phyloP scores from a whole-genome alignment of 2,797 vertebrate genomes.

The Pipistrellus pygmaeus region DNA sequence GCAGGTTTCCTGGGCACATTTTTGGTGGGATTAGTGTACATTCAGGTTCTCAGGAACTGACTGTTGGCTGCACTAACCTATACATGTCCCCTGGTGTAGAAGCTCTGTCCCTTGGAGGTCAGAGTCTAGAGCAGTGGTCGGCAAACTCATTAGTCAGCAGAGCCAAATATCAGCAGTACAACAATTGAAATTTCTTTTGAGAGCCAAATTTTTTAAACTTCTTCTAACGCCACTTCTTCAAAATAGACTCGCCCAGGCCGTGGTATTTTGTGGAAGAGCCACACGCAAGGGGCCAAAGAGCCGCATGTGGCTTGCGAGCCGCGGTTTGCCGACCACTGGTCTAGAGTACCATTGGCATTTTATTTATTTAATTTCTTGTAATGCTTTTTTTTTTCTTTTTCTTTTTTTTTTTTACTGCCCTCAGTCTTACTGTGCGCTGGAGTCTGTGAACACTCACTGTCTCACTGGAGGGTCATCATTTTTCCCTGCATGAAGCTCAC shows the following conservation, averaged over 20 bases:
- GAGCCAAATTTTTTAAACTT: too few species aligned
- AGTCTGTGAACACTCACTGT: not conserved
- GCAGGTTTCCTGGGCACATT: slow-evolving; percentile 20
- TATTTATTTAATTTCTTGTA: slow-evolving; percentile 49
- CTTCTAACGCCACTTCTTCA: too few species aligned
- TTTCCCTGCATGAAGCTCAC: not conserved
- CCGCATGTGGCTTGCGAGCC: too few species aligned
- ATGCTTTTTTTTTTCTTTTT: not conserved
- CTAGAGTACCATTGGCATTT: not conserved
- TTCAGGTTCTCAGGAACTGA: slow-evolving; percentile 63
- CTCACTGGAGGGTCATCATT: not conserved
- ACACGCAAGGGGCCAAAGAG: too few species aligned
- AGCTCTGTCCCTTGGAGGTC: not conserved
- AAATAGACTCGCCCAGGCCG: too few species aligned
- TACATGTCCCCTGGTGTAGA: not conserved
- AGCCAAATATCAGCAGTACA: too few species aligned
- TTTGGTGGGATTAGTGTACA: slow-evolving; percentile 4
- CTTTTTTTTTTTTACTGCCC: not conserved
- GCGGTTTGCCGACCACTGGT: not conserved
- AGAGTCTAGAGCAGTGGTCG: not conserved
- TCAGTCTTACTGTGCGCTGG: not conserved
- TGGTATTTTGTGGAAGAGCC: too few species aligned
- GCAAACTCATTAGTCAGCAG: too few species aligned
- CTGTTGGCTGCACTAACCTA: not conserved
- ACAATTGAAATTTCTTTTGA: too few species aligned